These are phyloP conservation scores for Onychostruthus taczanowskii DNA, from an alignment of 2,113 vertebrate genomes.

Conservation along the genomic window DNA sequence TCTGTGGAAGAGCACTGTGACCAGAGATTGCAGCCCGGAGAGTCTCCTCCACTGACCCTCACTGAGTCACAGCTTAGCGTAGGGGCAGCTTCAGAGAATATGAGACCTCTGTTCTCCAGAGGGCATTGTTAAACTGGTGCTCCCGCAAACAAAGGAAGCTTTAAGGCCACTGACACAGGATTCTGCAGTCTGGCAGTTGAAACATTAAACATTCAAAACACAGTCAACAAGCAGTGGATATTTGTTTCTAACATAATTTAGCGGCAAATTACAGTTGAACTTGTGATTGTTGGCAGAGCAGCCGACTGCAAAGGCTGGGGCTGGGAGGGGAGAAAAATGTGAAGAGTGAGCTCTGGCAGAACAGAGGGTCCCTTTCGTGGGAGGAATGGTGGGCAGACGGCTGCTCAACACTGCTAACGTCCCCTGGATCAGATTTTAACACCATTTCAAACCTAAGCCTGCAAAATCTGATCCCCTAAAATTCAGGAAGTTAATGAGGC, in stretches of 20 bases:
- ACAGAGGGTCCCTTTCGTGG: background rate
- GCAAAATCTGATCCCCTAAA: background rate
- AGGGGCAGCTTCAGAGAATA: background rate
- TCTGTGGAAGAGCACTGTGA: background rate
- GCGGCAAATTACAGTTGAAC: background rate
- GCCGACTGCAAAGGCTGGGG: background rate
- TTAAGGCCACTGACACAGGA: background rate
- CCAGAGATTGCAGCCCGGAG: background rate
- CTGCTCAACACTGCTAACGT: background rate
- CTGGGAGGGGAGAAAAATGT: background rate
- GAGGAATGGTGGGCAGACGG: background rate
- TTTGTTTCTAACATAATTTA: background rate
- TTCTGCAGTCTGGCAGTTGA: background rate
- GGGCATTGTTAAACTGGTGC: background rate
- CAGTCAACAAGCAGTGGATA: background rate
- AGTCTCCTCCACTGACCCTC: background rate
- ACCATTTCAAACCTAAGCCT: background rate
- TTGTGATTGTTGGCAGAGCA: constrained; percentile 1
- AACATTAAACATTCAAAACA: constrained; percentile 4
- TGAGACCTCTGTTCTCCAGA: background rate
- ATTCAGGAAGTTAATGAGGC: background rate
- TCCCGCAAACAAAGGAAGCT: background rate
- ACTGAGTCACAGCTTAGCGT: background rate
- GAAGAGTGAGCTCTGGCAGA: background rate
- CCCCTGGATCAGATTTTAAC: background rate